Percentiles rank a stretch among this genome's conserved stretches.
These are phyloP conservation scores for Trichopria drosophilae DNA, from an alignment of 2,888 invertebrate genomes.

Conservation along the genomic window DNA sequence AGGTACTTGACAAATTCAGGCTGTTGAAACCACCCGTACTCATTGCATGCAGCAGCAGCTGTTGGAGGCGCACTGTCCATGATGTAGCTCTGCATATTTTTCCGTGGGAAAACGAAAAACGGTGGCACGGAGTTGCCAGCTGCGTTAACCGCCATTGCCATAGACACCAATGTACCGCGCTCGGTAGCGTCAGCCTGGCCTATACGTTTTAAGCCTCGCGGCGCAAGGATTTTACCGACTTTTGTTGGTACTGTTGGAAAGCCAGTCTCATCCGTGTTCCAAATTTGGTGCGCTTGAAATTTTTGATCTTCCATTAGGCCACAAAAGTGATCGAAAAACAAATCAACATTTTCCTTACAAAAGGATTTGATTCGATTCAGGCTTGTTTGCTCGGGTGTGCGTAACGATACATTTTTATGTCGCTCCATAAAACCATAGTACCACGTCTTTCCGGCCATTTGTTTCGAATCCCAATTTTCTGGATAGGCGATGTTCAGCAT, in stretches of 20 bases:
- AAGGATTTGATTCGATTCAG: conserved; percentile 4
- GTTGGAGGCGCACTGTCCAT: conserved; percentile 33
- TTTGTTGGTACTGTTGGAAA: conserved; percentile 12
- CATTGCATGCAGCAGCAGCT: too few relatives aligned
- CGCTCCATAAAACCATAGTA: conserved; percentile 23
- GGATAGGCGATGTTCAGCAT: conserved; percentile 22
- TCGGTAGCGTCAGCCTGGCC: conserved; percentile 20
- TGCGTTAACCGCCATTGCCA: conserved; percentile 33
- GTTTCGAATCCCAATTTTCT: conserved; percentile 12
- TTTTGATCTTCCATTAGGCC: not conserved
- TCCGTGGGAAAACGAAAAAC: too few relatives aligned
- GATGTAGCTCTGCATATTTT: conserved; percentile 33
- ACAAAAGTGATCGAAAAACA: conserved; percentile 4
- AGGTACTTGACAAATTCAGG: conserved; percentile 38
- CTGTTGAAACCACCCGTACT: conserved; percentile 44
- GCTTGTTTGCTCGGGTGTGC: conserved; percentile 9
- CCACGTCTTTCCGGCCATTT: conserved; percentile 16
- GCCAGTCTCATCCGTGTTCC: conserved; percentile 23
- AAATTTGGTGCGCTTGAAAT: conserved; percentile 2
- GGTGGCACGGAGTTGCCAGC: conserved; percentile 29
- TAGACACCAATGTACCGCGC: conserved; percentile 34
- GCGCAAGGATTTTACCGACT: conserved; percentile 15
- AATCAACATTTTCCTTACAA: too few relatives aligned
- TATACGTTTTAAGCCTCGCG: conserved; percentile 12
- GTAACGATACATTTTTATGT: too few relatives aligned